Conservation (phyloP, 2,888 invertebrate species). For the Eulithis prunata region DNA sequence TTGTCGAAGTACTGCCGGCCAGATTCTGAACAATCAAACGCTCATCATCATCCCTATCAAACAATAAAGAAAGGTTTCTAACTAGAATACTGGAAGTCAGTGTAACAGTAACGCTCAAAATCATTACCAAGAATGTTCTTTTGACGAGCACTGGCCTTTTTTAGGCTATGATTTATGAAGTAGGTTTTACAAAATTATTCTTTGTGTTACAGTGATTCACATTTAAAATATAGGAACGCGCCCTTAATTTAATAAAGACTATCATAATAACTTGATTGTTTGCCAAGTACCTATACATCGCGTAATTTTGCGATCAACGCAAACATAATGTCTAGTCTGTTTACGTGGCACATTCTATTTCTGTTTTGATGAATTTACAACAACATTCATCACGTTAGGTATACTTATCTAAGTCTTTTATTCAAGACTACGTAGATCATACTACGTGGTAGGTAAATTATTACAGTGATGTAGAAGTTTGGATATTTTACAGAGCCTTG, state of each 20-base stretch:
- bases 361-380: slow-evolving; percentile 5
- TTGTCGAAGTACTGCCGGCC: slow-evolving; percentile 96
- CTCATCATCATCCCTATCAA: too few species aligned
- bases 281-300: slow-evolving; percentile 23
- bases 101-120: too few species aligned
- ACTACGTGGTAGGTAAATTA: background rate
- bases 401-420: too few species aligned
- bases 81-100: too few species aligned
- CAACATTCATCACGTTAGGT: too few species aligned
- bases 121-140: too few species aligned
- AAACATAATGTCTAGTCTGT: slow-evolving; percentile 13
- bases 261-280: slow-evolving; percentile 27
- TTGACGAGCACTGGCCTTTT: too few species aligned
- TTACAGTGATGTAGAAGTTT: background rate
- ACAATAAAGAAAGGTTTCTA: too few species aligned
- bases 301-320: slow-evolving; percentile 8
- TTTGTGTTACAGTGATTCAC: too few species aligned
- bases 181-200: too few species aligned
- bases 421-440: background rate
- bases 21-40: slow-evolving; percentile 82
- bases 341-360: slow-evolving; percentile 12
- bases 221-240: slow-evolving; percentile 1
- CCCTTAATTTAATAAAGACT: slow-evolving; percentile 16
- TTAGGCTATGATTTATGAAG: too few species aligned
- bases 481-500: background rate